Evolutionary conservation across 2,113 vertebrate genomes (phyloP), one percentile per base, ranked within the genome.

Genomic region (Bufo bufo): DNA sequence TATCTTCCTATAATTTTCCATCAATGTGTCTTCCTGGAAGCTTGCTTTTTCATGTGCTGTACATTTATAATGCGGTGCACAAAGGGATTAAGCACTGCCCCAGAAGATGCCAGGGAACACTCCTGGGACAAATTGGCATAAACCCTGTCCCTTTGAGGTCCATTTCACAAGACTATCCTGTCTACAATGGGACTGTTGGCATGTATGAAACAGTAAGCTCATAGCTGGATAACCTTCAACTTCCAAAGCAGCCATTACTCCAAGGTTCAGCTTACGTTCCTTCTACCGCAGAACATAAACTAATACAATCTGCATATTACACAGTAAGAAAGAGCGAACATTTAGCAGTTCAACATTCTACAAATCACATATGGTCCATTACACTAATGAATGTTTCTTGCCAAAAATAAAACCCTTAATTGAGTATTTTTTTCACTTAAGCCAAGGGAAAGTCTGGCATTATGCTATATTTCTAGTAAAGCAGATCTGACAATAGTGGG

Each of bases 341-440:
- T 56, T 80, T 78, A 23, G 49, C 56, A 66, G 58, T 78, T 65
- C 66, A 65, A 74, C 78, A 74, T 87, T 82, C 43, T 43, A 87
- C 77, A 87, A 82, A 74, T 87, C 86, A 87, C 86, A 87, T 87
- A 87, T 75, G 86, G 65, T 65, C 78, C 52, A 87, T 87, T 87
- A 87, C 65, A 54, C 78, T 87, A 87, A 87, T 87, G 65, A 87
- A 69, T 82, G 19, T 87, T 82, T 87, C 63, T 66, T 87, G 86
- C 78, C 86, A 87, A 87, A 87, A 87, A 75, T 75, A 82, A 82
- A 82, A 82, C 9, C 66, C n/a, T 33, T 66, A 72, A 61, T 74
- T 14, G 56, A 59, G 69, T 74, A 82, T 61, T 82, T 74, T 56
- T 33, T 82, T 59, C 23, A 61, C 71, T 87, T 56, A 74, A 82